Evolutionary conservation across 2,888 invertebrate species (phyloP).

Genomic region (Perdita meconis): DNA sequence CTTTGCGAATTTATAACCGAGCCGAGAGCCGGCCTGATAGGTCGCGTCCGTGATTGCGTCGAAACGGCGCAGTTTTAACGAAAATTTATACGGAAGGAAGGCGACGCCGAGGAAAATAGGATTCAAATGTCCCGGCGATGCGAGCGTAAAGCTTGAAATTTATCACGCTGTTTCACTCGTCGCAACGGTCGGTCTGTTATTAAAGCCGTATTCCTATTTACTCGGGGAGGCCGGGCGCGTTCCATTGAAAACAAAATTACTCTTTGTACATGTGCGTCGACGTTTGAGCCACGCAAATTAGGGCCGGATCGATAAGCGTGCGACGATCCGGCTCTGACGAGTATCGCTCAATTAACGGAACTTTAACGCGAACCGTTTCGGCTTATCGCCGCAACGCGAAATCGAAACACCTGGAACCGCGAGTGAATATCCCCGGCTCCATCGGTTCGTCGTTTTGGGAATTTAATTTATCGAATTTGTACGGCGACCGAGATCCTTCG

Average conservation of each 20-base stretch:
- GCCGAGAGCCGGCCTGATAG: not conserved
- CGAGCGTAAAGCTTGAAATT: constrained; percentile 5
- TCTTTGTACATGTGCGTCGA: constrained; percentile 9
- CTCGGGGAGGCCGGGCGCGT: not conserved
- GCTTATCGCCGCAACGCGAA: constrained; percentile 9
- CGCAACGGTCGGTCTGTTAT: constrained; percentile 1
- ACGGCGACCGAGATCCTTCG: not conserved
- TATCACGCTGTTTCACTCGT: constrained; percentile 1
- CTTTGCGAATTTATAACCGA: not conserved
- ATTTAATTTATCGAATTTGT: not conserved
- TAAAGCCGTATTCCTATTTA: not conserved
- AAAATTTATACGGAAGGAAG: constrained; percentile 1
- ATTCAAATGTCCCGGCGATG: not conserved
- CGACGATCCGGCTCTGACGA: constrained; percentile 28
- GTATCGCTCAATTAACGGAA: constrained; percentile 41
- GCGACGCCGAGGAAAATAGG: not conserved
- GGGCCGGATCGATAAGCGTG: constrained; percentile 27
- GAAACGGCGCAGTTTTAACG: not conserved
- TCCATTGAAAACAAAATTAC: constrained; percentile 25
- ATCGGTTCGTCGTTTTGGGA: not conserved
- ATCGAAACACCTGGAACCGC: constrained; percentile 1
- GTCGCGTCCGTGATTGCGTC: not conserved
- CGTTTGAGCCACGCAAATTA: constrained; percentile 17
- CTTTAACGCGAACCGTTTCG: constrained; percentile 23
- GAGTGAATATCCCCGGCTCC: not conserved